Evolutionary conservation across 2,797 vertebrate species (phyloP), one percentile per base, ranked within the genome.

Genomic region (Typhlichthys eigenmanni): DNA sequence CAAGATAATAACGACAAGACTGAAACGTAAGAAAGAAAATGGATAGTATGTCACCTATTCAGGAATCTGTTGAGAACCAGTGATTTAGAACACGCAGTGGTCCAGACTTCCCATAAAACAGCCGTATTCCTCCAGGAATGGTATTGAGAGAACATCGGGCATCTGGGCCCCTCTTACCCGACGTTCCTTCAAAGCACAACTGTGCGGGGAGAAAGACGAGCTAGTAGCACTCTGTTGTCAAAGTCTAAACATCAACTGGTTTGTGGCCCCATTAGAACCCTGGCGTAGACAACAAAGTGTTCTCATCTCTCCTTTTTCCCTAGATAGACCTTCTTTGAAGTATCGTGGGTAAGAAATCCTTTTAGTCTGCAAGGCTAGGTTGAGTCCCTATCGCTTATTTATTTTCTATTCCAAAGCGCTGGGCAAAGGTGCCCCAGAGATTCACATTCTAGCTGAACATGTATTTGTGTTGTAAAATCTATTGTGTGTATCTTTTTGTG

Each of bases 61-160:
- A 56, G 16, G 34, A 14, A 56, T 38, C 13, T n/a, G 43, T 24
- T 56, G 2, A 56, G 14, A 14, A 13, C 24, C 32, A 56, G 16
- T 4, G 10, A 76, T 81, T 88, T 82, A 87, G 74, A 64, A 79
- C 74, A 64, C 62, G 69, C 75, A 47, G 76, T 71, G 75, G 76
- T 65, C 74, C 70, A 74, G 68, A 80, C 69, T 69, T 73, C 68
- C 43, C 47, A 75, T 75, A 76, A 75, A 61, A 49, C 38, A n/a
- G 16, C 59, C 45, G 59, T 76, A 62, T 74, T 70, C 57, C 76
- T 70, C 47, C 61, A 47, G 62, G 60, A 38, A 59, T 24, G 60
- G 62, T 69, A 77, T 80, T 68, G 75, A 68, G 29, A 59, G 62
- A 65, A 60, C 45, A 12, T 24, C 63, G 51, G 59, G 62, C 60